These are phyloP conservation scores for Lottia scabra DNA, from an alignment of 2,888 invertebrate species.

Conservation along the genomic window DNA sequence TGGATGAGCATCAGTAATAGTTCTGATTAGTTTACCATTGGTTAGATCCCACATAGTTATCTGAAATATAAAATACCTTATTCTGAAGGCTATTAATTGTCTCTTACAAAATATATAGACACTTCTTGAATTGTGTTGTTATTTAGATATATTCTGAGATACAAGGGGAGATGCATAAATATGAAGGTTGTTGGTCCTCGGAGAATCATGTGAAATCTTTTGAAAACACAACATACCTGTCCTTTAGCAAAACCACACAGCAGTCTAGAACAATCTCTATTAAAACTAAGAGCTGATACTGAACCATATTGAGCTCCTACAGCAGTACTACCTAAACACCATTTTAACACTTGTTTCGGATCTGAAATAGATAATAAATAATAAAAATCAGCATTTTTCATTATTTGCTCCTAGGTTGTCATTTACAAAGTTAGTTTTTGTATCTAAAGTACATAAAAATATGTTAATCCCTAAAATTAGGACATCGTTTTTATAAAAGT, in stretches of 20 bases:
- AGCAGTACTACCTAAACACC: slow-evolving; percentile 79
- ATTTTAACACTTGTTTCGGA: slow-evolving; percentile 83
- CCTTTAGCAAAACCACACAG: slow-evolving; percentile 86
- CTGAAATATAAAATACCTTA: slow-evolving; percentile 63
- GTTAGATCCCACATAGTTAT: slow-evolving; percentile 89
- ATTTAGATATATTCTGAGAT: no score
- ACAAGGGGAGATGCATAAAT: no score
- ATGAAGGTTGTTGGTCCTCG: no score
- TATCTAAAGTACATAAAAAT: no score
- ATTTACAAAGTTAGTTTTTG: no score
- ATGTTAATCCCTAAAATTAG: no score
- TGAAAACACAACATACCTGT: slow-evolving; percentile 67
- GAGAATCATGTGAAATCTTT: no score
- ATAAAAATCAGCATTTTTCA: no score
- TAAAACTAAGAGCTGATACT: slow-evolving; percentile 81
- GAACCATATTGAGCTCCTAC: slow-evolving; percentile 81
- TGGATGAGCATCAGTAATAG: slow-evolving; percentile 85
- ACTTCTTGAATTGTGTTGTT: no score
- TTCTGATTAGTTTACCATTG: slow-evolving; percentile 80
- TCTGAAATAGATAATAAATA: slow-evolving; percentile 51
- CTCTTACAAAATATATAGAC: no score
- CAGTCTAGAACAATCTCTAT: slow-evolving; percentile 86
- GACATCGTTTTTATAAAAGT: no score
- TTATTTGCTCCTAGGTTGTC: no score
- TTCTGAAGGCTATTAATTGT: background rate